Base-by-base conservation (phyloP, 1,140 invertebrate genomes). In the Calosoma granatense region DNA sequence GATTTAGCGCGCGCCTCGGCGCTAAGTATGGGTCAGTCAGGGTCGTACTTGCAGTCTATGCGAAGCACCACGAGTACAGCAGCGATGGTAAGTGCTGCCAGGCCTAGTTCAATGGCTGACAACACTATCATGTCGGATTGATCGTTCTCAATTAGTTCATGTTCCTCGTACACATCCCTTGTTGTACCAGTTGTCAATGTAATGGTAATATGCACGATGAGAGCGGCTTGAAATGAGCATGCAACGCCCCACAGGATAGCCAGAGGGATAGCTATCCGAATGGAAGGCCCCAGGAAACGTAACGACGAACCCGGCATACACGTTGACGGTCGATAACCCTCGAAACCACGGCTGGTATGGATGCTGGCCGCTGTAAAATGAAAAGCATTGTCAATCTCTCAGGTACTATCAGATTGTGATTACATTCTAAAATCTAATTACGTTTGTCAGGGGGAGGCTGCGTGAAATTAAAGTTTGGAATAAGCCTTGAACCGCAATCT, bases 231-330 rank as follows among this genome's bases (percentile, higher is more conserved):
- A 1, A 75, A 73, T 0, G 67, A 69, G 36, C 76, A 67, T 1
- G 78, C 77, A 1, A 69, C 56, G 0, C 67, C 66, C 78, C 78
- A 80, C 2, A 79, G 67, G 2, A 72, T 56, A 0, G 76, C 74
- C 0, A 79, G 63, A 0, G 76, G 74, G 2, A 77, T 58, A 4
- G 65, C 67, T n/a, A 67, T 64, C n/a, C 60, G 64, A 11, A 71
- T 58, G 1, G 66, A 65, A 0, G 77, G 77, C 0, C 78, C 78
- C 11, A 79, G 66, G 11, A 74, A 78, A 14, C 78, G 63, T 68
- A 76, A 72, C 1, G 73, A 70, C 0, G 76, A 70, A 4, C 72
- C 74, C 0, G 74, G 63, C 20, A 70, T 67, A 6, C 76, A 74
- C 3, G 73, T 66, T 2, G 76, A 74, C 2, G 73, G 70, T 15